A percentile compares a stretch with the other conserved stretches of the same genome.
These are phyloP conservation scores for Mamestra brassicae DNA, from an alignment of 2,888 invertebrate species.

Conservation along the genomic window DNA sequence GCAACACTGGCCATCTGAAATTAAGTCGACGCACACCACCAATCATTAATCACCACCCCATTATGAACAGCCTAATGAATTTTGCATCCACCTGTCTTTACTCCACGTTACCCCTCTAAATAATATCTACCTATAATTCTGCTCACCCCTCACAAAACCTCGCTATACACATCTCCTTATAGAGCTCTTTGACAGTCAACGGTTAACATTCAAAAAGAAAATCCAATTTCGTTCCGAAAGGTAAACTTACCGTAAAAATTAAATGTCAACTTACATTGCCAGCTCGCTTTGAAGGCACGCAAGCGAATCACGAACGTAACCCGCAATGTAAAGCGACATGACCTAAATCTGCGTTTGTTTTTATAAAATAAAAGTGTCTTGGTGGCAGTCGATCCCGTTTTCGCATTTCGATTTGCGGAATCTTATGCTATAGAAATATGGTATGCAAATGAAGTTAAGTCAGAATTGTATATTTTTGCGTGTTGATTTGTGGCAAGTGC, in stretches of 20 bases:
- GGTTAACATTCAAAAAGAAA: slow-evolving; percentile 51
- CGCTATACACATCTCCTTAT: slow-evolving; percentile 44
- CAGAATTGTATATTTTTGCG: slow-evolving; percentile 3
- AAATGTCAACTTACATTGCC: slow-evolving; percentile 59
- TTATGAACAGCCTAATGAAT: background rate
- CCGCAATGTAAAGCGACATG: slow-evolving; percentile 48
- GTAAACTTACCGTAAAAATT: slow-evolving; percentile 41
- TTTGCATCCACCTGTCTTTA: slow-evolving; percentile 7
- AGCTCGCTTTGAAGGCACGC: slow-evolving; percentile 32
- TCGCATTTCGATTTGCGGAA: slow-evolving; percentile 36
- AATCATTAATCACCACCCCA: too few species aligned
- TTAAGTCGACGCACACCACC: background rate
- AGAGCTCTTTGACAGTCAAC: slow-evolving; percentile 21
- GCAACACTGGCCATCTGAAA: background rate
- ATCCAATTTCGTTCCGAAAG: slow-evolving; percentile 48
- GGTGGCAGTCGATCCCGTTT: slow-evolving; percentile 30
- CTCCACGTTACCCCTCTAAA: slow-evolving; percentile 1
- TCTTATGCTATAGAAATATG: slow-evolving; percentile 38
- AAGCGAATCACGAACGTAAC: slow-evolving; percentile 41
- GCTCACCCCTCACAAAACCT: slow-evolving; percentile 10
- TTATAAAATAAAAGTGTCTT: slow-evolving; percentile 19
- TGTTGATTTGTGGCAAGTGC: background rate
- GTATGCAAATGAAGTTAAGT: background rate
- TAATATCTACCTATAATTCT: background rate
- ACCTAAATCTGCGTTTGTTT: slow-evolving; percentile 37